These are phyloP conservation scores for Tillus elongatus DNA, from an alignment of 2,888 invertebrate genomes.

Conservation along the genomic window DNA sequence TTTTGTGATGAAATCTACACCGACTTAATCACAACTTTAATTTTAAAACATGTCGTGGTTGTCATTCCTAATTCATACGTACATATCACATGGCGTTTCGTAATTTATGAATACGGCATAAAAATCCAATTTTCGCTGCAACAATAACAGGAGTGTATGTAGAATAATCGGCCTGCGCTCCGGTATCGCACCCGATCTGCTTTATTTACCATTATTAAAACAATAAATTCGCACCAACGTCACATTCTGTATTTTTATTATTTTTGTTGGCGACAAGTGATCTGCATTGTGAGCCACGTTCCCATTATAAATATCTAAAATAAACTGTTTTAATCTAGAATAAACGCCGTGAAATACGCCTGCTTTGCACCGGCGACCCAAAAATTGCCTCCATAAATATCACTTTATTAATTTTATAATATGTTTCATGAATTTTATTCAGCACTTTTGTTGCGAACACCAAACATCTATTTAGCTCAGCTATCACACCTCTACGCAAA, in stretches of 20 bases:
- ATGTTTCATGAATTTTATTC: no score
- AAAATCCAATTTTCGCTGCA: constrained; percentile 41
- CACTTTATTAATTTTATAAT: constrained; percentile 45
- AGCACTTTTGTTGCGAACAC: no score
- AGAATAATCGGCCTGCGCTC: constrained; percentile 31
- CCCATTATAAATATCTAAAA: constrained; percentile 45
- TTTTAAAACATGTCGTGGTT: no score
- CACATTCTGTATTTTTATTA: constrained; percentile 43
- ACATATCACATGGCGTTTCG: constrained; percentile 26
- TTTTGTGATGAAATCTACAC: no score
- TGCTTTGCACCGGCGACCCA: constrained; percentile 38
- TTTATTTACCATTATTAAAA: constrained; percentile 46
- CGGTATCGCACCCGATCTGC: constrained; percentile 37
- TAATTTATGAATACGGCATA: constrained; percentile 38
- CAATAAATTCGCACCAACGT: constrained; percentile 43
- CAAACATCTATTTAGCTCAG: no score
- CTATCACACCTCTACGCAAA: no score
- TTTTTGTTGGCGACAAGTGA: constrained; percentile 42
- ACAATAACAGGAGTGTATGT: constrained; percentile 29
- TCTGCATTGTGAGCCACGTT: constrained; percentile 42
- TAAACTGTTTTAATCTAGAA: constrained; percentile 46
- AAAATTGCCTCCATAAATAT: constrained; percentile 44
- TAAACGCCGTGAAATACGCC: constrained; percentile 41
- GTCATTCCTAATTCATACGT: constrained; percentile 32
- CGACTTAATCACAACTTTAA: no score